Base-by-base conservation (phyloP, 2,113 vertebrate species). In the Trinectes maculatus region DNA sequence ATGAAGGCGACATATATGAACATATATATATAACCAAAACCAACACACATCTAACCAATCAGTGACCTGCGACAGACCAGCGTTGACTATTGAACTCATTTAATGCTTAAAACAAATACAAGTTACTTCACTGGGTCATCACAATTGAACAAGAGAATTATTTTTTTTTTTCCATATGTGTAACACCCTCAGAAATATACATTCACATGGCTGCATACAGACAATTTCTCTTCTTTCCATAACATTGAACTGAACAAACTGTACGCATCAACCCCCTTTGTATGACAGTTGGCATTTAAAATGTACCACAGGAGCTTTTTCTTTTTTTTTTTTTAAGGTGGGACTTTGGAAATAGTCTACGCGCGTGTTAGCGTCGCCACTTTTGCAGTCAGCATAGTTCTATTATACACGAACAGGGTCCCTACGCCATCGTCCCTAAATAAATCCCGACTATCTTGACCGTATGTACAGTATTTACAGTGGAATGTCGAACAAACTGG, bases 101-200 rank as follows among this genome's bases (percentile, higher is more conserved):
- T 92, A 93, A 93, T 93, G 89, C 74, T 85, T 83, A 87, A 93
- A 92, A 90, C 91, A 91, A 91, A 91, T 90, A 92, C 92, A 93
- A 88, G 84, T 91, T 89, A 92, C 92, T 92, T 92, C 89, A 93
- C 89, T 86, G 89, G 78, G 89, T 91, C 89, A 92, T 91, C 91
- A 91, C 89, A 91, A 88, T 85, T 91, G 76, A 92, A 92, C 91
- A 92, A 87, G 57, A 87, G 55, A 77, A n/a, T n/a, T n/a, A n/a
- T n/a, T 79, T 65, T 84, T 84, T 82, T 86, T 86, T 86, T 85
- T 76, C 56, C 82, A 79, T 86, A 83, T 80, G 74, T 89, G 87
- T 90, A 90, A 88, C 89, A 89, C 90, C 88, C 89, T 92, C 88
- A 90, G 85, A 92, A 90, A 90, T 92, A 89, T 90, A 90, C 90